These are phyloP conservation scores for Acropternis orthonyx DNA, from an alignment of 2,797 vertebrate genomes.

Conservation along the genomic window DNA sequence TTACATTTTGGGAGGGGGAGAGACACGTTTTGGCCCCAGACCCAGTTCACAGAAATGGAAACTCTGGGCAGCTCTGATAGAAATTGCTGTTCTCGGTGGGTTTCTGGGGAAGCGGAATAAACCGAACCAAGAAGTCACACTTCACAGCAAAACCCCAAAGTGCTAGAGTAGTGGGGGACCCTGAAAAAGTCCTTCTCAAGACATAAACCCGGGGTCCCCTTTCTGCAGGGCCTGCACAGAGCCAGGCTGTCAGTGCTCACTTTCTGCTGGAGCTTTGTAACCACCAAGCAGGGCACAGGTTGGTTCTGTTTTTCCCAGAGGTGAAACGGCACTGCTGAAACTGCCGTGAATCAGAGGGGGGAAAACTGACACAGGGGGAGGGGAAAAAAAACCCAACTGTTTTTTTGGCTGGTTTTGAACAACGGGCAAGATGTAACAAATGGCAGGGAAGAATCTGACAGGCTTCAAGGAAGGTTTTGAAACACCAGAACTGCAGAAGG, in stretches of 20 bases:
- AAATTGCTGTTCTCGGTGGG: background rate
- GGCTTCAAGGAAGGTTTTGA: constrained; percentile 14
- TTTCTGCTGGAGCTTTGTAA: background rate
- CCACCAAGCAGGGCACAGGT: background rate
- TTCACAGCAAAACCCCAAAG: background rate
- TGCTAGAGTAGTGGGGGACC: background rate
- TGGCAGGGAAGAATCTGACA: constrained; percentile 12
- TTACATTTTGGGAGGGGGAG: background rate
- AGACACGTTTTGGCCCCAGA: background rate
- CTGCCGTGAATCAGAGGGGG: background rate
- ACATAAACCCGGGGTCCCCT: rapidly evolving
- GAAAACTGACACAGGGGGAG: background rate
- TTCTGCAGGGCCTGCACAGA: background rate
- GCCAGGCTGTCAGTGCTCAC: background rate
- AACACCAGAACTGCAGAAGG: constrained; percentile 8
- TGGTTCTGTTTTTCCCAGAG: background rate
- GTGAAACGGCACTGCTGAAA: background rate
- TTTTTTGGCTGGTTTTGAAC: background rate
- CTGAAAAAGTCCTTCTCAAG: background rate
- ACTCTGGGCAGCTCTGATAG: background rate
- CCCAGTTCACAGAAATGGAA: background rate
- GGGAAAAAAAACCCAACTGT: too few relatives aligned
- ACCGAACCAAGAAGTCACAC: background rate
- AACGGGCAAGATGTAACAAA: background rate
- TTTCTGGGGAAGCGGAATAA: background rate